Base-by-base conservation (phyloP, 1,140 invertebrate genomes). In the Zaprionus camerounensis region DNA sequence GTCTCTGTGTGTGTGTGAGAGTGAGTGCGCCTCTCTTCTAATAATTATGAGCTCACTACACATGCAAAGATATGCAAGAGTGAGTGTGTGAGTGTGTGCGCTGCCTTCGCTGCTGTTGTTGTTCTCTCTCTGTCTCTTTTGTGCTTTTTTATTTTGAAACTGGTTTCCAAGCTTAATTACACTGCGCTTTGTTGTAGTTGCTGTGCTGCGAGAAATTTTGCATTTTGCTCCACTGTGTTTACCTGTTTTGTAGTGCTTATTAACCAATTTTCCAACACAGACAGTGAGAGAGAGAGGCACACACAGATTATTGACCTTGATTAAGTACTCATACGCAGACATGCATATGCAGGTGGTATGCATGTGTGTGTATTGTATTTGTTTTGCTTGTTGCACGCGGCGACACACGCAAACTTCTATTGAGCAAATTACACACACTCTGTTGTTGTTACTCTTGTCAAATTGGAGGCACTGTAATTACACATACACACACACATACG, bases 251-350 rank as follows among this genome's bases (percentile, higher is more conserved):
- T 81, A 81, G 66, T 71, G 68, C 69, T 81, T 78, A 81, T 85
- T 87, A 82, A 88, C 73, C 75, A 81, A 81, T 80, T 88, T 75
- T 74, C 71, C 51, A 59, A 26, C 24, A 53, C 15, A 41, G 15
- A 41, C 15, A n/a, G 38, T 6, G 41, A 17, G 28, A 31, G 28
- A 17, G 41, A n/a, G 41, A 46, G 41, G 3, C 2, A 2, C n/a
- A 9, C 59, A 51, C 71, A 90, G 85, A 90, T 90, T 90, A 90
- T 90, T 90, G 85, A 90, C 85, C 85, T 90, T 90, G 85, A 86
- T 90, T 78, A 77, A 90, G 76, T 63, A 78, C 46, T 22, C 31
- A 67, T 34, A 63, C 13, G 59, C 13, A 55, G 13, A 41, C 34
- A 22, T n/a, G 67, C 13, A 44, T 7, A 44, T 22, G 15, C 15